These are phyloP conservation scores for Scatophagus argus DNA, from an alignment of 2,113 vertebrate genomes.

Conservation along the genomic window DNA sequence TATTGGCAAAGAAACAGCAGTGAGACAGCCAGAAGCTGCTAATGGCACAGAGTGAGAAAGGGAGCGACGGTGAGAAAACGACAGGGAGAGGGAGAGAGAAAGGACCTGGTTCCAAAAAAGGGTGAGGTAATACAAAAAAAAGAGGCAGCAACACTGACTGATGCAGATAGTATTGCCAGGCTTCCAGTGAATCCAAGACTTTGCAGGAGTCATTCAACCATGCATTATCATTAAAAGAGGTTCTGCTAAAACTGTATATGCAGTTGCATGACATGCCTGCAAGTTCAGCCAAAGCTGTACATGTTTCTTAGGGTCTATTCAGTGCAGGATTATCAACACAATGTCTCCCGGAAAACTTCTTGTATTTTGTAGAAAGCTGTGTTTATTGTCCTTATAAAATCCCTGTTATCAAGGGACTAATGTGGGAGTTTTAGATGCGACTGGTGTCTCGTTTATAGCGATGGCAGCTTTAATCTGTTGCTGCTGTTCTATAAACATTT, in stretches of 20 bases:
- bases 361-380: conserved; percentile 22
- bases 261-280: conserved; percentile 24
- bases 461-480: conserved; percentile 28
- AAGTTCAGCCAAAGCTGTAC: neutral
- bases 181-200: conserved; percentile 25
- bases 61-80: conserved; percentile 62
- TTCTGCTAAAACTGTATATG: conserved; percentile 22
- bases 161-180: conserved; percentile 44
- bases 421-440: conserved; percentile 45
- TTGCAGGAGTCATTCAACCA: conserved; percentile 37
- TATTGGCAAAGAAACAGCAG: conserved; percentile 64
- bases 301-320: conserved; percentile 12
- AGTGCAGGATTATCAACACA: conserved; percentile 5
- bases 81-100: conserved; percentile 33
- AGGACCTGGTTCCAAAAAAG: conserved; percentile 49
- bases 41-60: conserved; percentile 70
- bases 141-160: conserved; percentile 46
- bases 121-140: conserved; percentile 41
- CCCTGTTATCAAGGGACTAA: conserved; percentile 36
- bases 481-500: conserved; percentile 38
- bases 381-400: conserved; percentile 45
- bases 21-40: conserved; percentile 72
- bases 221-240: conserved; percentile 40
- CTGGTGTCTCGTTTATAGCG: conserved; percentile 42
- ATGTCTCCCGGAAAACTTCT: conserved; percentile 18